These are phyloP conservation scores for Xerus rutilus DNA, from an alignment of 2,797 vertebrate genomes.

Conservation along the genomic window DNA sequence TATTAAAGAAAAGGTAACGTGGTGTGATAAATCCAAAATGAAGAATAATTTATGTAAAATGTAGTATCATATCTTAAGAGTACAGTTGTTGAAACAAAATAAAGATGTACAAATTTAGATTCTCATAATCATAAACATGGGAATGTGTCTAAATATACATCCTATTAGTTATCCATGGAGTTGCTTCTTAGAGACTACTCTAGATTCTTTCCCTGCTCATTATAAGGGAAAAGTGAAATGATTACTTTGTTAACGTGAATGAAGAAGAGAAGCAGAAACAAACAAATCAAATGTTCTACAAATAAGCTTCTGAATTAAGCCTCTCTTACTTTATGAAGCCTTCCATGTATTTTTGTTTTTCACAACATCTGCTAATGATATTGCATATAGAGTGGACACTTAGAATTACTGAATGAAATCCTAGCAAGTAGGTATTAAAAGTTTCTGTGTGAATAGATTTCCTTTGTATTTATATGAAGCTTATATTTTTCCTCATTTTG, in stretches of 20 bases:
- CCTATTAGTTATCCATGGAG: background rate
- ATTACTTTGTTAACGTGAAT: background rate
- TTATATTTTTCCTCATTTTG: background rate
- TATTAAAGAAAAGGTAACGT: slow-evolving; percentile 5
- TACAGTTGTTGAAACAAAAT: slow-evolving; percentile 20
- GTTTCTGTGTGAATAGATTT: slow-evolving; percentile 30
- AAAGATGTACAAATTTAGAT: background rate
- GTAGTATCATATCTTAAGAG: background rate
- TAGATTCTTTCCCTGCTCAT: background rate
- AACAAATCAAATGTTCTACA: background rate
- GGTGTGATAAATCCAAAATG: background rate
- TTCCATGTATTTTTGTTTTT: slow-evolving; percentile 9
- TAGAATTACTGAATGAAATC: background rate
- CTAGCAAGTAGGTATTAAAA: background rate
- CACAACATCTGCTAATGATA: background rate
- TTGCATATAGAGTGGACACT: background rate
- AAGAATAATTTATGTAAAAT: background rate
- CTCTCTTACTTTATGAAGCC: background rate
- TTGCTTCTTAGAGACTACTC: background rate
- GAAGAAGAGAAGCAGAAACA: slow-evolving; percentile 20
- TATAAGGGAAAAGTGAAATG: background rate
- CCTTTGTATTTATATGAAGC: background rate
- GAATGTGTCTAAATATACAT: background rate
- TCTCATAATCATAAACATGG: background rate
- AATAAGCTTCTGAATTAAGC: background rate